Conservation (phyloP, 2,797 vertebrate species). For the Heterohyrax brucei region DNA sequence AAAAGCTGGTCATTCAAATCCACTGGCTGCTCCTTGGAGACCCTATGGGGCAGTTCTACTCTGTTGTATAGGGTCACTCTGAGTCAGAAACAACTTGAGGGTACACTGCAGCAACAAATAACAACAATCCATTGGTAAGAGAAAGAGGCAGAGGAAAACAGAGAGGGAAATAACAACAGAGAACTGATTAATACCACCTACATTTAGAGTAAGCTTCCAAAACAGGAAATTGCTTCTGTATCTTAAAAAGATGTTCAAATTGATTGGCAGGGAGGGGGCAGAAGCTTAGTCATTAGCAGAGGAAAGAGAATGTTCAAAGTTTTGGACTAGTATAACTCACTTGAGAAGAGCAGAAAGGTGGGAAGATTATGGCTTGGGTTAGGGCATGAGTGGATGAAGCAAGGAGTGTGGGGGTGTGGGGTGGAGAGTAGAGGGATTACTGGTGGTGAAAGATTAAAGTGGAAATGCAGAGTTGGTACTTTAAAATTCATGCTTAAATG, state of each 20-base stretch:
- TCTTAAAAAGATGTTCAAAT: slow-evolving; percentile 12
- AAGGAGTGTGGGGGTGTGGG: not conserved
- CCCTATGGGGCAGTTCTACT: too few relatives aligned
- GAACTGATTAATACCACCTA: not conserved
- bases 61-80: too few relatives aligned
- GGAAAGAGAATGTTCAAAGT: not conserved
- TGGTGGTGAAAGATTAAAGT: not conserved
- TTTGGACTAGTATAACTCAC: not conserved
- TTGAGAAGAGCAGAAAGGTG: not conserved
- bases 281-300: not conserved
- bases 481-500: not conserved
- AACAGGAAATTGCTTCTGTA: not conserved
- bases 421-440: too few relatives aligned
- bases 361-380: not conserved
- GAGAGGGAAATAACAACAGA: not conserved
- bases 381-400: not conserved
- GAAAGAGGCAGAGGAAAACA: not conserved
- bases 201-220: not conserved
- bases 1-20: too few relatives aligned
- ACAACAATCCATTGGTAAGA: too few relatives aligned
- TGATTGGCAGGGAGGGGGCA: not conserved
- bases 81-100: too few relatives aligned
- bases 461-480: not conserved
- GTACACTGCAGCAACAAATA: too few relatives aligned
- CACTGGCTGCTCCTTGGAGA: too few relatives aligned